Base-by-base conservation (phyloP, 2,888 invertebrate species). In the Ophion slaviceki region DNA sequence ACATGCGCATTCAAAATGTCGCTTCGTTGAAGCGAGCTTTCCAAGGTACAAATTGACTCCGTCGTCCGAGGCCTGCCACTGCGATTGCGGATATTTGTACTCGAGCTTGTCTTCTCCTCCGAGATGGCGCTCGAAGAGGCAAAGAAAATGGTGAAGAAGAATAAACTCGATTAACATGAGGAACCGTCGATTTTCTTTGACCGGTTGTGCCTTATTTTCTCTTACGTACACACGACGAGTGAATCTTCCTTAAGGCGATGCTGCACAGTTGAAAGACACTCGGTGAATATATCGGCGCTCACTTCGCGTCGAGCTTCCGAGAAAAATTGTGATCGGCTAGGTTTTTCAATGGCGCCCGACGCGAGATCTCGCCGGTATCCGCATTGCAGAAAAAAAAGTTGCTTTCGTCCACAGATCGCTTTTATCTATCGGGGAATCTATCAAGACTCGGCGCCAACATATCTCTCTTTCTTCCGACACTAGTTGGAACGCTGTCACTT, bases 101-200 rank as follows among this genome's bases (percentile, higher is more conserved):
- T 62, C 36, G 77, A 47, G 47, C n/a, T 64, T 28, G 75, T 74
- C 59, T 28, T 76, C 59, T 67, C 76, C 61, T 57, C 66, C 66
- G 74, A 70, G 75, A 66, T 53, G 47, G 74, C 61, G 71, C 53
- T 67, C 40, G 17, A 57, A 17, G 66, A 76, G 40, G 57, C 6
- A 8, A 79, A 82, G 47, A 82, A 80, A 76, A 61, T 53, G 57
- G 32, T 0, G 61, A 66, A 76, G 66, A 75, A 67, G 61, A 59
- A 68, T 32, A 72, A 79, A 67, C 71, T 82, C 61, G 75, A 79
- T 85, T 76, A 78, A 74, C 78, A 80, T 82, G 79, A 75, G 82
- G 71, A 85, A 85, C 85, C 74, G 80, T 86, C 86, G 86, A 83
- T 86, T 86, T 83, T 68, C 80, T 86, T 83, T 61, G 72, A 86